phyloP scores from a whole-genome alignment of 2,797 vertebrate species.

The Pangasius sanitwongsei region DNA sequence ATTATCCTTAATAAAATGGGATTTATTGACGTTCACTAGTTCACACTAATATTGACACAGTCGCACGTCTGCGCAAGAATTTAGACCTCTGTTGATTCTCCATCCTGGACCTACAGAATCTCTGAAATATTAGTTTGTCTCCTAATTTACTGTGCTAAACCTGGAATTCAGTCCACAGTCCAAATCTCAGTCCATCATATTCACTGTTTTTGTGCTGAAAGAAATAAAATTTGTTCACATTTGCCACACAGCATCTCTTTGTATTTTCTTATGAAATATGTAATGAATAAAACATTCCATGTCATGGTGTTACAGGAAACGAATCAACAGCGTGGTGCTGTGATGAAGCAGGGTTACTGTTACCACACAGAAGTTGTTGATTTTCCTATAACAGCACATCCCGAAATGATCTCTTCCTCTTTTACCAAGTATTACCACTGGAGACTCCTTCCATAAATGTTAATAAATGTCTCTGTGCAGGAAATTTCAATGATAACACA shows the following conservation, averaged over 20 bases:
- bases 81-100: not conserved
- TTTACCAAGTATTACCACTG: not conserved
- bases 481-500: not conserved
- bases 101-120: not conserved
- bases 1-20: conserved; percentile 72
- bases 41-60: conserved; percentile 49
- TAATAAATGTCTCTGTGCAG: not conserved
- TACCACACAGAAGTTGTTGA: not conserved
- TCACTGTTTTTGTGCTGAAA: not conserved
- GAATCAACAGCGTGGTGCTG: not conserved
- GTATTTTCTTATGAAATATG: not conserved
- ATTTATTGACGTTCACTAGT: conserved; percentile 42
- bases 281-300: not conserved
- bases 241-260: not conserved
- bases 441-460: not conserved
- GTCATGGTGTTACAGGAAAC: not conserved
- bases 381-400: not conserved
- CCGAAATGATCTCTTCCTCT: not conserved
- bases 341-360: not conserved
- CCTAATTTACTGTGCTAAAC: conserved; percentile 13
- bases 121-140: conserved; percentile 14
- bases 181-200: conserved; percentile 6
- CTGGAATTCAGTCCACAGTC: not conserved
- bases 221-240: not conserved
- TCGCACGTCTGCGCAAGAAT: not conserved